Evolutionary conservation across 1,140 invertebrate species (phyloP), one percentile per base, ranked within the genome.

Genomic region (Drosophila orena): DNA sequence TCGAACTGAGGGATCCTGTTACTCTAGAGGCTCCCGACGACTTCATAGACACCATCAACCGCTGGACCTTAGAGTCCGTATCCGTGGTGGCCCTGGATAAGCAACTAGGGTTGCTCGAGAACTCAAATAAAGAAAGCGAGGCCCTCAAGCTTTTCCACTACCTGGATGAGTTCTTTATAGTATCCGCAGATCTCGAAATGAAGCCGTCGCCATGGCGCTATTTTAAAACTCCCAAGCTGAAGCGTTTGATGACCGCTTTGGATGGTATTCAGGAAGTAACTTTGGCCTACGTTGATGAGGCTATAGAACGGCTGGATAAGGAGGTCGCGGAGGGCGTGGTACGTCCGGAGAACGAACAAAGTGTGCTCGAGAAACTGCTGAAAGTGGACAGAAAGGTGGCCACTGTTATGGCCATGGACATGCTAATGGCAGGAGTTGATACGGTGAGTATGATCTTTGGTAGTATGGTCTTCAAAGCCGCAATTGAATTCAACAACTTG

Each of bases 61-160:
- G 95, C 78, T 95, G 95, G 95, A 93, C 95, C 4, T 80, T 96
- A n/a, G 96, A 97, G 83, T 95, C 95, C 0, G 95, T 96, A 3
- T 95, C 93, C 3, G 92, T 94, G 7, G 94, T 97, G 2, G 95
- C 95, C 12, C 89, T 97, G 53, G 95, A 96, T 27, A 94, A 93
- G 24, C 93, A 96, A 20, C 90, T 97, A 7, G 95, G 79, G 83
- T 95, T 53, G 6, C 70, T 91, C 75, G 93, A 56, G 22, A 64
- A 73, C 4, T 38, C 17, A 0, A 62, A 79, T 0, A 93, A 94
- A 43, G 86, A 95, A 3, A 75, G 93, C 0, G 77, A 92, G 38
- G 93, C 94, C 43, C 94, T 93, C 12, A 86, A 92, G 65, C 94
- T 96, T 65, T 95, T 96, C 38, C 77, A 94, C 59, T 91, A 93